phyloP scores from a whole-genome alignment of 2,797 vertebrate genomes.

The Pantherophis alleghaniensis region DNA sequence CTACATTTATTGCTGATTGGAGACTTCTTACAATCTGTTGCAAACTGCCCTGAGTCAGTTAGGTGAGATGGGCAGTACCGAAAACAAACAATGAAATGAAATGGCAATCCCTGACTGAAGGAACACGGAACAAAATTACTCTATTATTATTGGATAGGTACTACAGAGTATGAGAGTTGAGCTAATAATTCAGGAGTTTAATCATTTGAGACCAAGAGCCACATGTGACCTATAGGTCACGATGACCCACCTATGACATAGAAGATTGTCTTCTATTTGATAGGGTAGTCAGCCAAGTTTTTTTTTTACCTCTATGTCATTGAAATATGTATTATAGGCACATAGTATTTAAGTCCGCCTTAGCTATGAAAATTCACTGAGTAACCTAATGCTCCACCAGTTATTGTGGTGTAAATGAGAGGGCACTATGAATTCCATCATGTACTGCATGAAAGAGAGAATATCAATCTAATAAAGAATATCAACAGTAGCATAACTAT shows the following conservation, averaged over 20 bases:
- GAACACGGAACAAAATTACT: neutral
- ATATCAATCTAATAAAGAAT: neutral
- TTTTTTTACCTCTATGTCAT: too few relatives aligned
- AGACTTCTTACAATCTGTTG: neutral
- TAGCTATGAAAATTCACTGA: neutral
- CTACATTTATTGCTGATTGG: neutral
- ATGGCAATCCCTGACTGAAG: neutral
- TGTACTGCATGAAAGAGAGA: neutral
- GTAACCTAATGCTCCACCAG: neutral
- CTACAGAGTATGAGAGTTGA: neutral
- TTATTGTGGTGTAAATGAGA: neutral
- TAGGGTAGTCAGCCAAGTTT: neutral
- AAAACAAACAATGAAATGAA: neutral
- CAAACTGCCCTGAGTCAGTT: neutral
- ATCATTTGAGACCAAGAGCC: neutral
- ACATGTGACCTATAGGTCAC: neutral
- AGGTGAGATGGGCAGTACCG: neutral
- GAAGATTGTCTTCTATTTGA: neutral
- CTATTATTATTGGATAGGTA: neutral
- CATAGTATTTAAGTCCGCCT: neutral
- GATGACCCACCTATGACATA: neutral
- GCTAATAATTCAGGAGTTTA: neutral
- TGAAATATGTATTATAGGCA: neutral
- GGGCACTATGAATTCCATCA: neutral
- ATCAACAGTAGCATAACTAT: neutral